These are phyloP conservation scores for Torymus aiolomorphi DNA, from an alignment of 2,888 invertebrate species.

Conservation along the genomic window DNA sequence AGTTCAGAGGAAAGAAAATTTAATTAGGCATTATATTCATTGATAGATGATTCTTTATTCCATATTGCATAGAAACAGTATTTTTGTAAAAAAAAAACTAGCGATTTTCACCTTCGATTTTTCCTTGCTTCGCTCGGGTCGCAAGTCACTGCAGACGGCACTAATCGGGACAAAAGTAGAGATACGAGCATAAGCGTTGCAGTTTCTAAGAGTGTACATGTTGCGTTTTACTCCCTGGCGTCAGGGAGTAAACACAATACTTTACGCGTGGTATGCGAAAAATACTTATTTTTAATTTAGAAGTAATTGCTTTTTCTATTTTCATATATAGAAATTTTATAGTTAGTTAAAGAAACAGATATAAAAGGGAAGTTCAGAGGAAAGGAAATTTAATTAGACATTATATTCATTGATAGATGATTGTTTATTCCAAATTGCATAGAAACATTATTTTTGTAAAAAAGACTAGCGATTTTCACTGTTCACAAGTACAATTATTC, in stretches of 20 bases:
- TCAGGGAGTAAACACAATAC: no score
- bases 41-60: conserved; percentile 48
- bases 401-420: conserved; percentile 23
- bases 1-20: background rate
- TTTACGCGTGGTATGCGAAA: no score
- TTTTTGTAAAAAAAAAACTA: conserved; percentile 54
- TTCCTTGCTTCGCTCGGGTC: no score
- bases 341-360: no score
- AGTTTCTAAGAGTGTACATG: no score
- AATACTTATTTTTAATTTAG: no score
- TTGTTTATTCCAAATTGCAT: conserved; percentile 56
- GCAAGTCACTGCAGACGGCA: no score
- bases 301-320: no score
- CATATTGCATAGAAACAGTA: conserved; percentile 55
- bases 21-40: conserved; percentile 9
- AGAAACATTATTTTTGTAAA: conserved; percentile 52
- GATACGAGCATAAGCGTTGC: no score
- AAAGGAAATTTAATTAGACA: conserved; percentile 1
- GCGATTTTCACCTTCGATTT: conserved; percentile 32
- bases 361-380: background rate
- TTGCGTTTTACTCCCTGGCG: no score
- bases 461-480: conserved; percentile 45
- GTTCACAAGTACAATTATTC: conserved; percentile 34
- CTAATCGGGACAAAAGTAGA: no score
- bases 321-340: no score